These are phyloP conservation scores for Pungitius pungitius DNA, from an alignment of 2,113 vertebrate genomes.

Conservation along the genomic window DNA sequence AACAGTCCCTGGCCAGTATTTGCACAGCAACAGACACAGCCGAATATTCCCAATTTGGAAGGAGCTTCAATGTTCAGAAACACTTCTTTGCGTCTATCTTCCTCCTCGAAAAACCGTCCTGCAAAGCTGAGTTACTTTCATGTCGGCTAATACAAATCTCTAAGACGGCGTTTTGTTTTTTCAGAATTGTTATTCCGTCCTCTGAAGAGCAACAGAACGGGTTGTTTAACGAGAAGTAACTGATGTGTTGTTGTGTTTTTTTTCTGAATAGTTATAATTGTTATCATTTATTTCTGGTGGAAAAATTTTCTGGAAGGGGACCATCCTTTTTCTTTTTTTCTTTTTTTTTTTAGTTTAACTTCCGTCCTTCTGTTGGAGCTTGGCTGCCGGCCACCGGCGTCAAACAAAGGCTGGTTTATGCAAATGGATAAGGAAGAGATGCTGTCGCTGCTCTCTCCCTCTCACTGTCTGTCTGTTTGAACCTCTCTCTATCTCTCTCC, in stretches of 20 bases:
- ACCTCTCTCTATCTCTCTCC: slow-evolving; percentile 60
- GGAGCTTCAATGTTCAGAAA: slow-evolving; percentile 65
- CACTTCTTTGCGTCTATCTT: slow-evolving; percentile 36
- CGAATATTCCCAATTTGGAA: slow-evolving; percentile 69
- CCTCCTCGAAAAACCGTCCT: slow-evolving; percentile 54
- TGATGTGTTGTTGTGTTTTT: slow-evolving; percentile 49
- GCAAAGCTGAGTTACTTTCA: slow-evolving; percentile 63
- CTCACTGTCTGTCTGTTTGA: slow-evolving; percentile 50
- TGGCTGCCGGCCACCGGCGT: slow-evolving; percentile 80
- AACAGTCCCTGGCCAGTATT: slow-evolving; percentile 69
- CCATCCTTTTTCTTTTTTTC: slow-evolving; percentile 71
- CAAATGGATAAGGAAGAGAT: slow-evolving; percentile 79
- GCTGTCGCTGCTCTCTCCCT: slow-evolving; percentile 66
- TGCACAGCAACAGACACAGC: slow-evolving; percentile 68
- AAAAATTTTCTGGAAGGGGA: slow-evolving; percentile 78
- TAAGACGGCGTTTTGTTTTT: slow-evolving; percentile 54
- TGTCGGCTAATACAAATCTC: slow-evolving; percentile 70
- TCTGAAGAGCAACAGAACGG: slow-evolving; percentile 54
- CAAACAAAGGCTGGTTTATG: slow-evolving; percentile 86
- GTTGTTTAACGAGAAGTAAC: slow-evolving; percentile 53
- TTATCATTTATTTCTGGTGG: slow-evolving; percentile 74
- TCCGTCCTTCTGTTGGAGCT: slow-evolving; percentile 83
- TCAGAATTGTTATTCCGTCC: slow-evolving; percentile 62
- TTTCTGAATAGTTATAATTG: slow-evolving; percentile 70
- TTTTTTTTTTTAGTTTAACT: slow-evolving; percentile 81